Percentiles rank a stretch among this genome's conserved stretches.
phyloP scores from a whole-genome alignment of 2,888 invertebrate species.

The Digitonthophagus gazella region DNA sequence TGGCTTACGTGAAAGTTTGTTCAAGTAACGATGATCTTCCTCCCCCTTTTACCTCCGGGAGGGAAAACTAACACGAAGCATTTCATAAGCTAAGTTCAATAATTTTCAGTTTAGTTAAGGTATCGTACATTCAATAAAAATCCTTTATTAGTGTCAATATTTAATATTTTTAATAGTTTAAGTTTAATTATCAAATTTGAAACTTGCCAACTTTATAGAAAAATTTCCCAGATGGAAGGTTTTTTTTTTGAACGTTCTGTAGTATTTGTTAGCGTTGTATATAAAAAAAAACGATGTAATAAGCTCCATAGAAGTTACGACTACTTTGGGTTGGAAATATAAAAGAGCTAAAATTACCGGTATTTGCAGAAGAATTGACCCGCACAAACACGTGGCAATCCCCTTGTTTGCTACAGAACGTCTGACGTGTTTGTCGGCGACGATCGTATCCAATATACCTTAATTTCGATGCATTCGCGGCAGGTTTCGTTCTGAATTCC shows the following conservation, averaged over 20 bases:
- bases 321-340: background rate
- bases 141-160: no score
- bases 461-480: background rate
- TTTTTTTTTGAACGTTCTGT: background rate
- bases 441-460: background rate
- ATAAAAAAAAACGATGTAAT: background rate
- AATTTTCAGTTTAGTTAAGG: no score
- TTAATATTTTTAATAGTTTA: no score
- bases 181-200: no score
- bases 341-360: background rate
- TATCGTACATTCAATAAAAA: no score
- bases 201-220: no score
- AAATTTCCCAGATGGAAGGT: background rate
- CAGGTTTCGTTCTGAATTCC: background rate
- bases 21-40: slow-evolving; percentile 24
- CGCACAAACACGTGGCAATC: background rate
- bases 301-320: background rate
- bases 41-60: background rate
- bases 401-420: background rate
- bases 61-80: background rate
- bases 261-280: background rate
- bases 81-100: background rate
- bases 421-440: background rate
- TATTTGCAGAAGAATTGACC: background rate
- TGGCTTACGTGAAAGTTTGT: slow-evolving; percentile 21